A percentile compares a stretch with the other conserved stretches of the same genome.
These are phyloP conservation scores for Athalia cordata DNA, from an alignment of 2,888 invertebrate genomes.

Conservation along the genomic window DNA sequence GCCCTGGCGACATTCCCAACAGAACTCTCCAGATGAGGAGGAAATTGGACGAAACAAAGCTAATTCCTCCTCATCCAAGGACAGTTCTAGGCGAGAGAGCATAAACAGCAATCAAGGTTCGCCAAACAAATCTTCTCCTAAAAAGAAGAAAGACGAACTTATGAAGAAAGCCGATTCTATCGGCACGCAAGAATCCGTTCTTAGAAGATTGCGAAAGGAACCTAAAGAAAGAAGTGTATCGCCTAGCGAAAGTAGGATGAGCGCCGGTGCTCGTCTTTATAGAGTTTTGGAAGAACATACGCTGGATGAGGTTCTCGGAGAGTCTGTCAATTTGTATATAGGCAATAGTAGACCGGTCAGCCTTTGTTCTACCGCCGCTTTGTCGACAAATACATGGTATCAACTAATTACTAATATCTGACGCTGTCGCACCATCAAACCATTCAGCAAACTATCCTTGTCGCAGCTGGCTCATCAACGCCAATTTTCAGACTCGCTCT, in stretches of 20 bases:
- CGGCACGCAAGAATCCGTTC: constrained; percentile 54
- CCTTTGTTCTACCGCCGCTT: constrained; percentile 62
- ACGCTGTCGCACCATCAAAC: constrained; percentile 31
- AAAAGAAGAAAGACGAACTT: constrained; percentile 61
- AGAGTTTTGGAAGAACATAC: constrained; percentile 71
- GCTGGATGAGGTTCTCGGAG: constrained; percentile 66
- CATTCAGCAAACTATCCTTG: constrained; percentile 16
- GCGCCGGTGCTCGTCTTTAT: constrained; percentile 69
- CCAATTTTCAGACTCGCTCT: background rate
- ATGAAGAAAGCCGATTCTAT: constrained; percentile 52
- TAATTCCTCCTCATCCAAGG: constrained; percentile 59
- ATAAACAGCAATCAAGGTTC: constrained; percentile 65
- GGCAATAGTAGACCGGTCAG: constrained; percentile 59
- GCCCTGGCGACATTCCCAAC: constrained; percentile 66
- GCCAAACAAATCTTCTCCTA: constrained; percentile 66
- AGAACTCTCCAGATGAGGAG: constrained; percentile 65
- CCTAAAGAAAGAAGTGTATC: constrained; percentile 59
- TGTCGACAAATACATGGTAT: constrained; percentile 65
- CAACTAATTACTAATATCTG: constrained; percentile 22
- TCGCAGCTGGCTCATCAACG: constrained; percentile 22
- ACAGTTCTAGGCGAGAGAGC: constrained; percentile 67
- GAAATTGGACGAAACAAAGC: constrained; percentile 56
- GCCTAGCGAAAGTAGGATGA: constrained; percentile 63
- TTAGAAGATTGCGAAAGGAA: constrained; percentile 59
- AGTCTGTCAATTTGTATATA: constrained; percentile 62